Evolutionary conservation across 2,797 vertebrate genomes (phyloP), one percentile per base, ranked within the genome.

Genomic region (Hydrocynus forskahlii): DNA sequence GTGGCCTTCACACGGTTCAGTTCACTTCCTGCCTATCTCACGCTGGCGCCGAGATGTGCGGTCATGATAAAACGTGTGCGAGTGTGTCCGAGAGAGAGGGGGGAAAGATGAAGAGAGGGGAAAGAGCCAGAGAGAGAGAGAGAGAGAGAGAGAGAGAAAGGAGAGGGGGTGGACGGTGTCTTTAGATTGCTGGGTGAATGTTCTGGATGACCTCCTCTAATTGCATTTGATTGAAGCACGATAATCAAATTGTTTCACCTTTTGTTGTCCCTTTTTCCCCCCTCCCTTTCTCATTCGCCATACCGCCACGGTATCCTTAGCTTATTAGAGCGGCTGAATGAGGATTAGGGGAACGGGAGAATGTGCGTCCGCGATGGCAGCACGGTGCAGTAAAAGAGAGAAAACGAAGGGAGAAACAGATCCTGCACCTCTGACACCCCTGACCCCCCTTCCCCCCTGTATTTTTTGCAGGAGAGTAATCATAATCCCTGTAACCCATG

Each of bases 171-270:
- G 87, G 84, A 79, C 87, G 75, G 82, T 91, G 62, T 81, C 88
- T 89, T 92, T 93, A 91, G 92, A 89, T 89, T 67, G 80, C 83
- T 85, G 78, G 81, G 78, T 88, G 87, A 91, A 89, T 92, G 88
- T 91, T 91, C 91, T 88, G 60, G 70, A 86, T 94, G 90, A 95
- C 91, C 90, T 90, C 81, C 87, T 74, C 84, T 88, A 91, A 93
- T 94, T 92, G 92, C 85, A 88, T 86, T 85, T 78, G 89, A 92
- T 91, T 88, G 88, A 87, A 90, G 89, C 85, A 83, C 80, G 88
- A 91, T 93, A 91, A 94, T 94, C 89, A 91, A 88, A 90, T 87
- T 69, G 86, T 89, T 88, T 88, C 76, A 84, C 89, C 85, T 85
- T 86, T 91, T 87, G 75, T 72, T 75, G 84, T 90, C 91, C 76